A percentile compares a stretch with the other conserved stretches of the same genome.
These are phyloP conservation scores for Pseudochirops corinnae DNA, from an alignment of 2,797 vertebrate species.

Conservation along the genomic window DNA sequence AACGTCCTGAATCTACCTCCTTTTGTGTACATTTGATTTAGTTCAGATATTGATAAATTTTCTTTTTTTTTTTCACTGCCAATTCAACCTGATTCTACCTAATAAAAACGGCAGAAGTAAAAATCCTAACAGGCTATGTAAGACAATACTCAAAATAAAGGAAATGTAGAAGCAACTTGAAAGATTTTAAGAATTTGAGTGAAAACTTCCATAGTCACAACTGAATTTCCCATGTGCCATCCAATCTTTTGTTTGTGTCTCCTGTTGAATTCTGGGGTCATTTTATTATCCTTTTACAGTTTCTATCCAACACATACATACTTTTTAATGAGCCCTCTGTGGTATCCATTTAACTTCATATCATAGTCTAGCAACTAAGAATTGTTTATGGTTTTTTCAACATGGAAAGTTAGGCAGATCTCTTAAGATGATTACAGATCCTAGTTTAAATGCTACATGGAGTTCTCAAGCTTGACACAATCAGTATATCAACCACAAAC, in stretches of 20 bases:
- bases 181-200: background rate
- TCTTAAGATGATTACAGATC: background rate
- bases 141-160: background rate
- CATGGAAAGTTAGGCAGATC: background rate
- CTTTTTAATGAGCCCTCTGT: background rate
- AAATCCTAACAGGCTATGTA: constrained; percentile 15
- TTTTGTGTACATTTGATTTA: background rate
- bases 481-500: background rate
- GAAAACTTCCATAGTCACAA: background rate
- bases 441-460: background rate
- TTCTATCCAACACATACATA: background rate
- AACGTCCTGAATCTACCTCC: background rate
- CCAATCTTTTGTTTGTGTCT: background rate
- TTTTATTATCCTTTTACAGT: background rate
- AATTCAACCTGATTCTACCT: background rate
- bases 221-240: background rate
- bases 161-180: background rate
- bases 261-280: background rate
- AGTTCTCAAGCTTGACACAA: background rate
- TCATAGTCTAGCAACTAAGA: background rate
- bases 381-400: background rate
- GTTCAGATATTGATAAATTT: background rate
- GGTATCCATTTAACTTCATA: background rate
- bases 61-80: background rate
- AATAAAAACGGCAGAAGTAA: background rate